These are phyloP conservation scores for Philaethria dido DNA, from an alignment of 2,888 invertebrate species.

Conservation along the genomic window DNA sequence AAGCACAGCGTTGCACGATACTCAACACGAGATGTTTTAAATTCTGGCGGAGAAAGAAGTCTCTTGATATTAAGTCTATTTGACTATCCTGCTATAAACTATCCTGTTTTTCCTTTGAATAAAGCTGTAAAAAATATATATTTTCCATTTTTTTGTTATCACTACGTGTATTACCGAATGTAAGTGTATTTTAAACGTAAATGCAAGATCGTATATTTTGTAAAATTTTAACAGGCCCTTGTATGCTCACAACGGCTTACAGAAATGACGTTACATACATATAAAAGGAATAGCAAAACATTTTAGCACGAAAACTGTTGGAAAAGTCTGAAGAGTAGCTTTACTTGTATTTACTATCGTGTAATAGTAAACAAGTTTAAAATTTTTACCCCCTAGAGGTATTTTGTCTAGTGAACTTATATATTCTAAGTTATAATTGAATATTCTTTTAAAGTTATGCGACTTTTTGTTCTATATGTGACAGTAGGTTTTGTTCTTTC, in stretches of 20 bases:
- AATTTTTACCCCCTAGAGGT: not conserved
- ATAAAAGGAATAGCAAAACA: not conserved
- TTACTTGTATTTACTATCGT: not conserved
- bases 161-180: not conserved
- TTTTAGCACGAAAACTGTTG: not conserved
- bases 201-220: not conserved
- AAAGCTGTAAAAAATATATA: no score
- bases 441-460: not conserved
- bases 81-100: no score
- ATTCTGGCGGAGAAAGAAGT: no score
- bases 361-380: not conserved
- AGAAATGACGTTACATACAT: not conserved
- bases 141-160: no score
- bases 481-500: not conserved
- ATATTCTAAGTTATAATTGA: not conserved
- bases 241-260: not conserved
- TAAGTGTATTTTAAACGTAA: not conserved
- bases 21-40: no score
- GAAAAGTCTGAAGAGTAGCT: not conserved
- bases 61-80: no score
- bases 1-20: no score
- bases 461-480: not conserved
- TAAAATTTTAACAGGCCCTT: no score
- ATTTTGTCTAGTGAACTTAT: not conserved
- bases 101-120: no score